Base-by-base conservation (phyloP, 1,140 invertebrate species). In the Euura saliciscinereae region DNA sequence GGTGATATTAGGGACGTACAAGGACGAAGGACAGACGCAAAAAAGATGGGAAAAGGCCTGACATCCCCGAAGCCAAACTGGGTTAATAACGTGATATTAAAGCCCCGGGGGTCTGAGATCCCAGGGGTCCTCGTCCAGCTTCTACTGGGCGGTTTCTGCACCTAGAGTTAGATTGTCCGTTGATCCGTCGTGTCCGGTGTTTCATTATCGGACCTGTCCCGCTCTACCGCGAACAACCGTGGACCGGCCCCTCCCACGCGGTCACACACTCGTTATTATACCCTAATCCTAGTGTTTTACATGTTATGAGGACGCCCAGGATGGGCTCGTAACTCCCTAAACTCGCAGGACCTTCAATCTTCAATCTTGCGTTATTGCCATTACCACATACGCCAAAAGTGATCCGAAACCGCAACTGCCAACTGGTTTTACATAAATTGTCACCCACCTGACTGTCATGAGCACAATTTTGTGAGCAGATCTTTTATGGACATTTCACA, bases 61-160 rank as follows among this genome's bases (percentile, higher is more conserved):
- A 28, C 45, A 28, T 51, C 69, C 13, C 44, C 8, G 44, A 6
- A 51, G 70, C 66, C 77, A 78, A 80, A 85, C 80, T 85, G 79
- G 83, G 80, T 83, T 85, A 85, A 85, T 85, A 85, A 85, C 83
- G 80, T 80, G 83, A 85, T 85, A 85, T 85, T 85, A 85, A 85
- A 85, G 77, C 79, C 81, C 77, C 78, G 75, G 82, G 84, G 81
- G 83, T 74, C 71, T 68, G 59, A 77, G 78, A 78, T 83, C 81
- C 81, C 81, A 76, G 68, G 72, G 76, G 82, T 84, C 82, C 82
- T 81, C 79, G n/a, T 69, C 45, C 6, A 69, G 13, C 28, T 45
- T 59, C 43, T 69, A n/a, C 13, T 43, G 13, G 68, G 44, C n/a
- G 3, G 6, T 65, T 11, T 28, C 28, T 28, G 11, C 45, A 51